phyloP scores from a whole-genome alignment of 2,888 invertebrate species.

The Lamproptera curius region DNA sequence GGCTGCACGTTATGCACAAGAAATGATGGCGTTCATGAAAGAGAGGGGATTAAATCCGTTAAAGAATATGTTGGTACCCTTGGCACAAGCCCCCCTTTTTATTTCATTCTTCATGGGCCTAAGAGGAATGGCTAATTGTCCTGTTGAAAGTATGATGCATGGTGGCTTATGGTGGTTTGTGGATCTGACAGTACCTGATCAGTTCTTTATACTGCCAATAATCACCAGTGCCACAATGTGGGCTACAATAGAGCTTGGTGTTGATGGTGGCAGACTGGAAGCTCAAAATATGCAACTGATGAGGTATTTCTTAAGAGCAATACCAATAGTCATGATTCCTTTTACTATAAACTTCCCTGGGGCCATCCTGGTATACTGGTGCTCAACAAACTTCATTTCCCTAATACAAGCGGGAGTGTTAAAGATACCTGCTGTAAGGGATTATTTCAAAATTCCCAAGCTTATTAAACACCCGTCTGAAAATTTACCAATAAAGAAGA shows the following conservation, averaged over 20 bases:
- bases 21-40: slow-evolving; percentile 90
- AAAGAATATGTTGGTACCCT: slow-evolving; percentile 86
- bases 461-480: slow-evolving; percentile 76
- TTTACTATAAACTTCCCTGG: slow-evolving; percentile 93
- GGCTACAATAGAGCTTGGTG: slow-evolving; percentile 89
- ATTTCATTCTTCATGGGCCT: slow-evolving; percentile 94
- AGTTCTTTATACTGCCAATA: slow-evolving; percentile 90
- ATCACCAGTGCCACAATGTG: slow-evolving; percentile 90
- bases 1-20: slow-evolving; percentile 85
- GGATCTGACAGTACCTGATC: slow-evolving; percentile 95
- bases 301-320: slow-evolving; percentile 85
- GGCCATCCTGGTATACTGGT: slow-evolving; percentile 94
- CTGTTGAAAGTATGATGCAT: slow-evolving; percentile 91
- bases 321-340: slow-evolving; percentile 90
- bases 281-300: slow-evolving; percentile 83
- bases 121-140: slow-evolving; percentile 91
- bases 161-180: slow-evolving; percentile 96
- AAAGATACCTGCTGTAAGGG: slow-evolving; percentile 84
- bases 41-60: slow-evolving; percentile 88
- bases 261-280: slow-evolving; percentile 84
- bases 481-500: slow-evolving; percentile 81
- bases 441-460: slow-evolving; percentile 86
- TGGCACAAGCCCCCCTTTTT: slow-evolving; percentile 93
- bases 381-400: slow-evolving; percentile 91
- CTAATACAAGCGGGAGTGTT: slow-evolving; percentile 88